A percentile compares a stretch with the other conserved stretches of the same genome.
These are phyloP conservation scores for Oithona nana DNA, from an alignment of 2,888 invertebrate species.

Conservation along the genomic window DNA sequence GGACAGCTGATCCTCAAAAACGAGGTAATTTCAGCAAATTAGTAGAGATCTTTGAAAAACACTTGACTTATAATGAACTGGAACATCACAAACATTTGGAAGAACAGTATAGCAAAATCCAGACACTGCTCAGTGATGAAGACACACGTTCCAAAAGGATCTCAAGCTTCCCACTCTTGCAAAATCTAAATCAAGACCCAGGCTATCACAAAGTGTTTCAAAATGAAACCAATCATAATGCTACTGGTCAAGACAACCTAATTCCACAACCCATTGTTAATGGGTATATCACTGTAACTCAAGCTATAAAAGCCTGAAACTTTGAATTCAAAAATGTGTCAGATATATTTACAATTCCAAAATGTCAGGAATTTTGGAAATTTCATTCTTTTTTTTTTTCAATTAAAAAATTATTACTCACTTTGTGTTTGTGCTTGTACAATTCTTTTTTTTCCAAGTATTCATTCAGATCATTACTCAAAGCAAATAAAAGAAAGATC, in stretches of 20 bases:
- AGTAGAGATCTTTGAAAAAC: neutral
- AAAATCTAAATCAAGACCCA: too few species aligned
- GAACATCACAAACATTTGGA: neutral
- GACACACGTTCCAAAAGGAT: neutral
- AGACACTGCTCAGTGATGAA: neutral
- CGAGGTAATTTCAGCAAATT: neutral
- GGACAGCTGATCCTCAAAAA: conserved; percentile 1
- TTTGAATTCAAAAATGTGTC: too few species aligned
- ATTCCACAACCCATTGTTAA: neutral
- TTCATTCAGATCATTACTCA: too few species aligned
- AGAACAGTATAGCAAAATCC: neutral
- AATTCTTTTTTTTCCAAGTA: too few species aligned
- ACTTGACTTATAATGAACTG: neutral
- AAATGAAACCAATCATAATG: too few species aligned
- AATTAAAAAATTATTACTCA: neutral
- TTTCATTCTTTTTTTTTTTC: too few species aligned
- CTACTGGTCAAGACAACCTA: neutral
- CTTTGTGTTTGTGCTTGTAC: neutral
- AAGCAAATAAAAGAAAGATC: too few species aligned
- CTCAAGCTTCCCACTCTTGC: too few species aligned
- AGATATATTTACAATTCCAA: too few species aligned
- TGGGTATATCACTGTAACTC: neutral
- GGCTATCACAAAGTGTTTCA: too few species aligned
- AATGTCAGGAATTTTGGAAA: too few species aligned
- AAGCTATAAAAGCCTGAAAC: too few species aligned